phyloP scores from a whole-genome alignment of 2,113 vertebrate genomes.

The Blennius ocellaris region DNA sequence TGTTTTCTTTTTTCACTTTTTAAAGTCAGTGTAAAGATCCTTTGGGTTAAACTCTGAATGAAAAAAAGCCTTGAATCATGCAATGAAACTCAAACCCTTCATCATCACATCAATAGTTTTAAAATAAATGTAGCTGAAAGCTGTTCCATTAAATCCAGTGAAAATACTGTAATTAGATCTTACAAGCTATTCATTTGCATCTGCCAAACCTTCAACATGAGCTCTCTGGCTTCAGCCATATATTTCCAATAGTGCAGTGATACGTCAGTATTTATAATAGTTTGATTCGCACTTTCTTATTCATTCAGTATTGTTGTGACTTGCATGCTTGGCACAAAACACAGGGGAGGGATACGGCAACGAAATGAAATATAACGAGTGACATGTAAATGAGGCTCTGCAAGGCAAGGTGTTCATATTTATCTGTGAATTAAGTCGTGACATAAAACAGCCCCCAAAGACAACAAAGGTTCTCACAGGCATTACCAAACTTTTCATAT shows the following conservation, averaged over 20 bases:
- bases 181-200: slow-evolving; percentile 19
- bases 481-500: not conserved
- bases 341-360: slow-evolving; percentile 18
- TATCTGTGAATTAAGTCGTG: slow-evolving; percentile 45
- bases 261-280: slow-evolving; percentile 45
- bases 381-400: slow-evolving; percentile 48
- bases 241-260: slow-evolving; percentile 20
- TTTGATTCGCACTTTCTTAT: slow-evolving; percentile 25
- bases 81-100: no score
- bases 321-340: slow-evolving; percentile 16
- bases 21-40: no score
- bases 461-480: not conserved
- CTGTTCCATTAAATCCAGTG: slow-evolving; percentile 18
- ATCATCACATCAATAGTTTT: no score
- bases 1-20: not conserved
- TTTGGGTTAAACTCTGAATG: no score
- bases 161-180: slow-evolving; percentile 14
- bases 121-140: slow-evolving; percentile 7
- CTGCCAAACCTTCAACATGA: not conserved
- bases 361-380: slow-evolving; percentile 29
- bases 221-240: slow-evolving; percentile 10
- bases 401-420: slow-evolving; percentile 28
- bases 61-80: no score
- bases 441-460: slow-evolving; percentile 13
- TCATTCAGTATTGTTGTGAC: slow-evolving; percentile 18